A percentile compares a stretch with the other conserved stretches of the same genome.
Conservation (phyloP, 2,888 invertebrate genomes). For the Meiosimyza platycephala region DNA sequence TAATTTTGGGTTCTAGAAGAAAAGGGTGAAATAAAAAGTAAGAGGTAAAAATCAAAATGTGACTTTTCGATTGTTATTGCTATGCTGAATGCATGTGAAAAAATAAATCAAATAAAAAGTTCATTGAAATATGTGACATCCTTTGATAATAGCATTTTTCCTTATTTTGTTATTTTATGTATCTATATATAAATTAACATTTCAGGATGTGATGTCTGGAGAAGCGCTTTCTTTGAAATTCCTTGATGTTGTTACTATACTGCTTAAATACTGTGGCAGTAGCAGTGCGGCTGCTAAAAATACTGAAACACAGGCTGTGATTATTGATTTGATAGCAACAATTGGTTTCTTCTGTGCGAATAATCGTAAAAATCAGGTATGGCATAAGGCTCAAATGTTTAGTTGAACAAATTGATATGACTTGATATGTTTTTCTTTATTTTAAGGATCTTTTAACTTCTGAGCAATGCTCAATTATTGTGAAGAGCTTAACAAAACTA, state of each 20-base stretch:
- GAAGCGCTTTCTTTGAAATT: constrained; percentile 63
- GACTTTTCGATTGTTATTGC: no score
- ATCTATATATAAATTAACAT: constrained; percentile 20
- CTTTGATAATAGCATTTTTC: no score
- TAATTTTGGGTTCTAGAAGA: no score
- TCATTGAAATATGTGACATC: no score
- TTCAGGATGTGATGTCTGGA: constrained; percentile 63
- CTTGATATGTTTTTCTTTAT: constrained; percentile 26
- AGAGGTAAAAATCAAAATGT: no score
- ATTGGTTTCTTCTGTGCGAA: constrained; percentile 66
- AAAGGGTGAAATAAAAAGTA: no score
- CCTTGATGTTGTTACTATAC: constrained; percentile 64
- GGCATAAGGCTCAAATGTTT: constrained; percentile 3
- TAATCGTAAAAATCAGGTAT: constrained; percentile 65
- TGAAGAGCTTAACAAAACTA: constrained; percentile 65
- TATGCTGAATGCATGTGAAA: no score
- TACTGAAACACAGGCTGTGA: constrained; percentile 64
- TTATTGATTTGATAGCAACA: constrained; percentile 66
- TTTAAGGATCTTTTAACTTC: constrained; percentile 62
- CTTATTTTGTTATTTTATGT: background rate
- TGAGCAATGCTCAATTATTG: constrained; percentile 64
- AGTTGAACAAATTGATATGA: background rate
- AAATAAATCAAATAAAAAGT: no score
- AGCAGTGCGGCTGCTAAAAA: constrained; percentile 56
- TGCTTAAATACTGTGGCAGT: constrained; percentile 62